Conservation (phyloP, 1,140 invertebrate species). For the Cherax destructor region DNA sequence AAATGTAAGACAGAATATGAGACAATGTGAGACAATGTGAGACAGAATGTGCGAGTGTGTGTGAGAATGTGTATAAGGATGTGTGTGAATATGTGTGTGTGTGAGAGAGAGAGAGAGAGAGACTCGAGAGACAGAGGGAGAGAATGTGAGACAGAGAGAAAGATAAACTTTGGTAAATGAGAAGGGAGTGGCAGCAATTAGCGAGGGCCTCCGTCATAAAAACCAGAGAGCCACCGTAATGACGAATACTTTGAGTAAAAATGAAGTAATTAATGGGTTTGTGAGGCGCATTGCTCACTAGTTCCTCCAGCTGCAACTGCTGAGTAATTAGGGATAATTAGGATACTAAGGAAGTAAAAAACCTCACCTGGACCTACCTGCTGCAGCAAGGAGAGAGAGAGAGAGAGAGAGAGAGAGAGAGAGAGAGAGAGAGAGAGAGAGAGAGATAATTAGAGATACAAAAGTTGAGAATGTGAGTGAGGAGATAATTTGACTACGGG, state of each 20-base stretch:
- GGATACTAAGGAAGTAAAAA: conserved; percentile 20
- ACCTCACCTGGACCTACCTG: conserved; percentile 4
- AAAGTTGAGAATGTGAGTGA: background rate
- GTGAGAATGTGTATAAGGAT: too few relatives aligned
- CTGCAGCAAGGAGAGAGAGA: background rate
- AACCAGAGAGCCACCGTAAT: conserved; percentile 22
- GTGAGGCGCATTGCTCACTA: conserved; percentile 22
- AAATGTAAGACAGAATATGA: too few relatives aligned
- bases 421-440: too few relatives aligned
- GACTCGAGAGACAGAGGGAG: conserved; percentile 19
- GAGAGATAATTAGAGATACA: too few relatives aligned
- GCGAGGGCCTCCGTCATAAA: conserved; percentile 16
- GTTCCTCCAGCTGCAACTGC: conserved; percentile 26
- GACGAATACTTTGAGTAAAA: conserved; percentile 45
- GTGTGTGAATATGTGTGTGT: too few relatives aligned
- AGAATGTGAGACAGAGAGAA: conserved; percentile 8
- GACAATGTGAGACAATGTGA: too few relatives aligned
- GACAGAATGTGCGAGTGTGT: too few relatives aligned
- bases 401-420: too few relatives aligned
- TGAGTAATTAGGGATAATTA: conserved; percentile 42
- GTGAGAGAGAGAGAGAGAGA: conserved; percentile 14
- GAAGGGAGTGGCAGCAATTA: conserved; percentile 30
- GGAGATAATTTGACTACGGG: background rate
- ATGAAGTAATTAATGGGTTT: conserved; percentile 41
- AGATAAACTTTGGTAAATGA: background rate